Evolutionary conservation across 2,888 invertebrate genomes (phyloP).

Genomic region (Capitulum mitella): DNA sequence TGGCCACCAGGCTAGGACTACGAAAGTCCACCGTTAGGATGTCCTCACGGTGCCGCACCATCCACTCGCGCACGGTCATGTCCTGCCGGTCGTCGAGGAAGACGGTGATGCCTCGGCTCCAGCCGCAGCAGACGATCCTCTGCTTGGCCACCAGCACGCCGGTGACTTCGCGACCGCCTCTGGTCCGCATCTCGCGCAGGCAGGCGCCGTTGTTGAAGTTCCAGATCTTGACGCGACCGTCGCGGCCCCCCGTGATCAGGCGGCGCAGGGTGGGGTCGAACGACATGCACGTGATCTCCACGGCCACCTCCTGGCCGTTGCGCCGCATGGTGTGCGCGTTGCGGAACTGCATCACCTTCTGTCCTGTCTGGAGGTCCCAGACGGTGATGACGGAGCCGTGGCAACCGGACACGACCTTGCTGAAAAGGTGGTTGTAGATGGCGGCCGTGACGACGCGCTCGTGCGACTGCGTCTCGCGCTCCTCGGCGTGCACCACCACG

Average conservation of each 20-base stretch:
- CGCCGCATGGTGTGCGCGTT: conserved; percentile 61
- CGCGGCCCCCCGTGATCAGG: conserved; percentile 66
- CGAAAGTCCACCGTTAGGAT: conserved; percentile 60
- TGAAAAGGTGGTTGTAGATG: conserved; percentile 67
- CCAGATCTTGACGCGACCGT: conserved; percentile 74
- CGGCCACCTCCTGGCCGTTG: conserved; percentile 57
- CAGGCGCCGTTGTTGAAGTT: conserved; percentile 74
- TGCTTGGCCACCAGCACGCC: conserved; percentile 49
- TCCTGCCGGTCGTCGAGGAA: conserved; percentile 54
- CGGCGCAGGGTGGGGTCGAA: conserved; percentile 67
- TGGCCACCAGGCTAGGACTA: conserved; percentile 60
- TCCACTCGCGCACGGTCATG: conserved; percentile 57
- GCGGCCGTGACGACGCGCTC: conserved; percentile 55
- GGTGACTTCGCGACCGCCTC: conserved; percentile 53
- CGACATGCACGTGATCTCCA: conserved; percentile 67
- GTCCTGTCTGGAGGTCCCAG: conserved; percentile 68
- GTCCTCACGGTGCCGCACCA: conserved; percentile 63
- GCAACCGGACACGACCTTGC: conserved; percentile 64
- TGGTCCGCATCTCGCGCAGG: conserved; percentile 58
- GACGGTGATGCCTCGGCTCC: conserved; percentile 67
- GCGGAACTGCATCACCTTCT: conserved; percentile 57
- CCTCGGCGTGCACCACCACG: background rate
- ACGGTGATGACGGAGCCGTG: conserved; percentile 71
- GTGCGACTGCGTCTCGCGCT: background rate
- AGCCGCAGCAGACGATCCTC: conserved; percentile 67